These are phyloP conservation scores for Bombus balteatus DNA, from an alignment of 1,140 invertebrate genomes.

Conservation along the genomic window DNA sequence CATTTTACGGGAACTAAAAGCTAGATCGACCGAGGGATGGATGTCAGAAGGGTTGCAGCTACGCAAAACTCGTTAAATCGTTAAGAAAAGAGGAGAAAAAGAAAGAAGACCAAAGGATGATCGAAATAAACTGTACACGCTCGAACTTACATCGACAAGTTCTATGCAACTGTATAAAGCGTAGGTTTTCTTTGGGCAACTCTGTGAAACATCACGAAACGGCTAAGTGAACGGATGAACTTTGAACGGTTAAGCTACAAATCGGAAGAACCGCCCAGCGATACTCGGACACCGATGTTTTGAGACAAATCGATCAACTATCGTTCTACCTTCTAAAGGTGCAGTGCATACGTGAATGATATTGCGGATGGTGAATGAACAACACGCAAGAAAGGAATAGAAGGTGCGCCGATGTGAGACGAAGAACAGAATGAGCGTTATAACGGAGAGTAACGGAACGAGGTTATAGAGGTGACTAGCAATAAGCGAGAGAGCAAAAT, in stretches of 20 bases:
- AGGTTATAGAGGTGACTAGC: not conserved
- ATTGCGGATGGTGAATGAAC: not conserved
- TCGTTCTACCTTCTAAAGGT: constrained; percentile 31
- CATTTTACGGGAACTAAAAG: constrained; percentile 9
- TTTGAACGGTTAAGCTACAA: not conserved
- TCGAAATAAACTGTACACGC: not conserved
- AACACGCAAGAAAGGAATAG: not conserved
- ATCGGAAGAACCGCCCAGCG: not conserved
- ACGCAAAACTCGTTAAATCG: not conserved
- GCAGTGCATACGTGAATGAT: constrained; percentile 45
- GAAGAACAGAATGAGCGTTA: not conserved
- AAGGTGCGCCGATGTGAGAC: constrained; percentile 18
- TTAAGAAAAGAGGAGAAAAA: not conserved
- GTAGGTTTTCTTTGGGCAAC: too few relatives aligned
- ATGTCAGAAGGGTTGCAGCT: not conserved
- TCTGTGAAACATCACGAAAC: too few relatives aligned
- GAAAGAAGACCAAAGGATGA: not conserved
- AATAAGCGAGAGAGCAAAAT: constrained; percentile 6
- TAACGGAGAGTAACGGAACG: constrained; percentile 3
- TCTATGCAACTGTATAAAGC: not conserved
- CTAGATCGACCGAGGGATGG: not conserved
- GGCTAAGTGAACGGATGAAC: too few relatives aligned
- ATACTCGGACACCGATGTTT: not conserved
- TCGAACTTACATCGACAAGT: not conserved
- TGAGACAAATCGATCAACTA: constrained; percentile 3